phyloP scores from a whole-genome alignment of 2,888 invertebrate species.

The Eupithecia subumbrata region DNA sequence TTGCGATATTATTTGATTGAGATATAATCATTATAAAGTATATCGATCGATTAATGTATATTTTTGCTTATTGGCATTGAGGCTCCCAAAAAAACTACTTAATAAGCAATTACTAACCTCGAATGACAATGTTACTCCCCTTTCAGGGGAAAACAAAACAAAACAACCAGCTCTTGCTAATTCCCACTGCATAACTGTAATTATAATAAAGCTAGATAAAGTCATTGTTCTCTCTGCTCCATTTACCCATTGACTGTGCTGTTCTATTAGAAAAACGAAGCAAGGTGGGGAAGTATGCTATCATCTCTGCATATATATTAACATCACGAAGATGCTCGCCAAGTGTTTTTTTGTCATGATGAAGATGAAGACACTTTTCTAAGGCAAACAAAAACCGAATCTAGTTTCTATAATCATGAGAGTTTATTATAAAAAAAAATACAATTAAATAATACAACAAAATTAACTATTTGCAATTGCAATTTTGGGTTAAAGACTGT shows the following conservation, averaged over 20 bases:
- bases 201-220: slow-evolving; percentile 58
- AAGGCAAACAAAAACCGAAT: not conserved
- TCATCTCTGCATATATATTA: slow-evolving; percentile 5
- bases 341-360: not conserved
- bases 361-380: not conserved
- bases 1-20: no score
- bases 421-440: not conserved
- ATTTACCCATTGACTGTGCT: slow-evolving; percentile 65
- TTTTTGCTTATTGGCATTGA: not conserved
- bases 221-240: slow-evolving; percentile 76
- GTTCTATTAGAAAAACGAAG: slow-evolving; percentile 39
- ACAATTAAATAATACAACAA: not conserved
- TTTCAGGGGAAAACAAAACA: not conserved
- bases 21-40: no score
- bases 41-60: no score
- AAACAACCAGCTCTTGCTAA: slow-evolving; percentile 39
- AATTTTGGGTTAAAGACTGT: no score
- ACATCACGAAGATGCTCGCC: not conserved
- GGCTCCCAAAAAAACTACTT: not conserved
- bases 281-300: not conserved
- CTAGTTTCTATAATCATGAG: not conserved
- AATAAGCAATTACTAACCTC: not conserved
- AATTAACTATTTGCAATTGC: not conserved
- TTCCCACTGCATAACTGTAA: slow-evolving; percentile 60
- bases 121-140: not conserved